Evolutionary conservation across 1,140 invertebrate species (phyloP), one percentile per base, ranked within the genome.

Genomic region (Odontomachus brunneus): DNA sequence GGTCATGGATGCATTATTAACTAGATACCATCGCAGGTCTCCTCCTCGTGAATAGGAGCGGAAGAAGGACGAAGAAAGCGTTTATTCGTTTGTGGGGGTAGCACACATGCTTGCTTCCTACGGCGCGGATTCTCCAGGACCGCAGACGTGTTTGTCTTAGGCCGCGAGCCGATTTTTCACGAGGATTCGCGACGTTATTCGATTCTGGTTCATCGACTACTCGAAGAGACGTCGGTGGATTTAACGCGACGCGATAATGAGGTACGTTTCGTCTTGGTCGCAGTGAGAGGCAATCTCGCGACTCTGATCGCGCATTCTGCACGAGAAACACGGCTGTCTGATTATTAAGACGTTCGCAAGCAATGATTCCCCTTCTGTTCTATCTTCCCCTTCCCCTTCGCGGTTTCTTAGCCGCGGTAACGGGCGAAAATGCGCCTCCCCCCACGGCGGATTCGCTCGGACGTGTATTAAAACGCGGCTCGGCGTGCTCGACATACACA

Each of bases 1-100:
- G 51, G 51, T 71, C 65, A 80, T 17, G 51, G 65, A 80, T 80
- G 75, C 75, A 80, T 80, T 80, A 80, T 80, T 80, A 80, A 80
- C 75, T 80, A 80, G 75, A 80, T 80, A 80, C 75, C 33, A 65
- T 51, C 57, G 66, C 75, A 80, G 75, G 75, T 80, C 33, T 26
- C 65, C 51, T 51, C 22, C 51, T 71, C 33, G 24, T 44, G 53
- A 80, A 80, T 29, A 69, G 19, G 38, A 24, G 75, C 0, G 49
- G 19, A 49, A 19, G 38, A 11, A 11, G 38, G 38, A 44, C 0
- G 38, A 7, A 5, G 29, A 5, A 33, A 3, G 29, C 29, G 51
- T 3, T 7, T 71, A 49, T 65, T 80, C 75, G 75, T 71, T 80
- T 80, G 38, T 12, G 62, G 62, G n/a, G 24, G 19, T 29, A 17